Base-by-base conservation (phyloP, 2,888 invertebrate species). In the Drosophila imparisetae region DNA sequence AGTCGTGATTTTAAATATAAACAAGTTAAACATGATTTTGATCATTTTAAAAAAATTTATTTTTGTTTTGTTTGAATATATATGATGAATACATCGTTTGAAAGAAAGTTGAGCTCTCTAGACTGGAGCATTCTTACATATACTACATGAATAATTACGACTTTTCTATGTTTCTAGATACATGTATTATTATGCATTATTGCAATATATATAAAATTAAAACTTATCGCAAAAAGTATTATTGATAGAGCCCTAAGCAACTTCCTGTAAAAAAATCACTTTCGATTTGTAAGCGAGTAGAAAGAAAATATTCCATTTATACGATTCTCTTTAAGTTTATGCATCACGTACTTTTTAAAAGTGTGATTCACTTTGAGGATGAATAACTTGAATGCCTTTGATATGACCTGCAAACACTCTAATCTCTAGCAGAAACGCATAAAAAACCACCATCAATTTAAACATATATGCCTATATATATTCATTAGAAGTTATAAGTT, bases 241-340 rank as follows among this genome's bases (percentile, higher is more conserved):
- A 11, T 18, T 27, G 1, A 18, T 5, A 18, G 8, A 5, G 49
- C 6, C 27, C 2, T 1, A 6, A 29, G 18, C 18, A 18, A 27
- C 18, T 18, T n/a, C n/a, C 27, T 5, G 5, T 1, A 49, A 6
- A n/a, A 29, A n/a, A 49, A n/a, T 29, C 5, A 29, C 11, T 29
- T 49, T 6, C 6, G 48, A 48, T 48, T 48, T 48, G 8, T 15
- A 15, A 18, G 18, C 1, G 8, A 48, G 18, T 18, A 4, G 8
- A n/a, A 48, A 8, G 18, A 29, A 29, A 18, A 18, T 49, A 27
- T 29, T 50, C 10, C 29, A 50, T 29, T 27, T 27, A 18, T 8
- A n/a, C 4, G n/a, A 29, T 29, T 11, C 18, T 15, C 11, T 1
- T 0, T 13, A 6, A 3, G n/a, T 18, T 0, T 0, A n/a, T 50